A percentile compares a stretch with the other conserved stretches of the same genome.
phyloP scores from a whole-genome alignment of 2,888 invertebrate genomes.

The Atherix ibis region DNA sequence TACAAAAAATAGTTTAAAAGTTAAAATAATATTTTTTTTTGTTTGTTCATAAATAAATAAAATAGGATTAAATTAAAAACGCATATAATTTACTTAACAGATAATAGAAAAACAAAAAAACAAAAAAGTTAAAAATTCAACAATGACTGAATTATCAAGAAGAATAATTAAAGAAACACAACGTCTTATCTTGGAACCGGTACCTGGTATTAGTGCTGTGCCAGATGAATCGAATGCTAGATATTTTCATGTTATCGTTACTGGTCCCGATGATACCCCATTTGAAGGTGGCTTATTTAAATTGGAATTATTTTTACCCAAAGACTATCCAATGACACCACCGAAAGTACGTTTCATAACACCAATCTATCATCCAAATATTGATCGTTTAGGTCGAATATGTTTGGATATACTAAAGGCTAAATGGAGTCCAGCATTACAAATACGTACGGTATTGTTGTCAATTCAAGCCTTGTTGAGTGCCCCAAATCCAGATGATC shows the following conservation, averaged over 20 bases:
- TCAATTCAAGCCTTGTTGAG: conserved; percentile 94
- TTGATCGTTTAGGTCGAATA: conserved; percentile 95
- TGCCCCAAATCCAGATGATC: conserved; percentile 97
- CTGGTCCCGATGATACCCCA: conserved; percentile 82
- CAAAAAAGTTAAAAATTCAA: background rate
- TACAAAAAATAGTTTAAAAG: too few species aligned
- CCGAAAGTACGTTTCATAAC: conserved; percentile 98
- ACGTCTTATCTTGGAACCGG: conserved; percentile 88
- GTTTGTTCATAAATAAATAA: too few species aligned
- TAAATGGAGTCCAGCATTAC: conserved; percentile 95
- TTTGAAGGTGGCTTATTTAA: conserved; percentile 96
- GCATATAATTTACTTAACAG: too few species aligned
- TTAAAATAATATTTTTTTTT: too few species aligned
- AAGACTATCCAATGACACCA: conserved; percentile 98
- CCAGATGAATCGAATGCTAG: conserved; percentile 89
- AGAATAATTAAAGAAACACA: conserved; percentile 92
- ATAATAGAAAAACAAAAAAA: too few species aligned
- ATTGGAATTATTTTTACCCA: conserved; percentile 92
- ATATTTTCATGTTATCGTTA: conserved; percentile 93
- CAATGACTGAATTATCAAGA: conserved; percentile 69
- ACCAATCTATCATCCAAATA: conserved; percentile 98
- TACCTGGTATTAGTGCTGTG: conserved; percentile 88
- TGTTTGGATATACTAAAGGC: conserved; percentile 95
- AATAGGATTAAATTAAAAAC: too few species aligned
- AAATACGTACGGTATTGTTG: conserved; percentile 91